Evolutionary conservation across 2,888 invertebrate species (phyloP), one percentile per base, ranked within the genome.

Genomic region (Notocelia uddmanniana): DNA sequence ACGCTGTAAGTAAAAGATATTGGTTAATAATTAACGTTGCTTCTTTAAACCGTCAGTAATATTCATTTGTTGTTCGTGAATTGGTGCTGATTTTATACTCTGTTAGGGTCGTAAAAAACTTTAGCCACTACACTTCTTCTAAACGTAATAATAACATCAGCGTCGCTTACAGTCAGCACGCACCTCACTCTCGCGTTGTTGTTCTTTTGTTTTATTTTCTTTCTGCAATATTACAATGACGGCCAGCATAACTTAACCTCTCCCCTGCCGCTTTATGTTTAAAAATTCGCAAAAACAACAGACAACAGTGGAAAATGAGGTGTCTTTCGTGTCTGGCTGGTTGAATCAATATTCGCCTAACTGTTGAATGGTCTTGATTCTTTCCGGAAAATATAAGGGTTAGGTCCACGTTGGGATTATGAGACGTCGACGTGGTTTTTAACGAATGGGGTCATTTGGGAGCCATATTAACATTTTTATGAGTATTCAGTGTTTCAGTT

Each of bases 191-290:
- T 82, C 81, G 75, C 74, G 76, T 74, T 66, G 74, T 60, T 74
- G 50, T 69, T 79, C 85, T 85, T 88, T 88, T 87, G 84, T 88
- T 86, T 83, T 82, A 81, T 85, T 87, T 87, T 78, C 82, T 84
- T 85, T 77, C 85, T 85, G 85, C 86, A 85, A 86, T 89, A 88
- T 88, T 85, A 82, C 84, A 80, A 77, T 86, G 83, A 85, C 85
- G 85, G 82, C 88, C 89, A 89, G 79, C 76, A 76, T 87, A 86
- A 85, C 79, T 83, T 83, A 83, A 84, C 79, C 86, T 80, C 57
- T 73, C 79, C 81, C 82, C 83, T 83, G 80, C 79, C 78, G 79
- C 78, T 83, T 78, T 77, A 78, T 74, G 74, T 70, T 73, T 76
- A 73, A 76, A 80, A 80, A 76, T 77, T 79, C 77, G 77, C 81